Conservation (phyloP, 2,888 invertebrate species). For the Thymelicus acteon region DNA sequence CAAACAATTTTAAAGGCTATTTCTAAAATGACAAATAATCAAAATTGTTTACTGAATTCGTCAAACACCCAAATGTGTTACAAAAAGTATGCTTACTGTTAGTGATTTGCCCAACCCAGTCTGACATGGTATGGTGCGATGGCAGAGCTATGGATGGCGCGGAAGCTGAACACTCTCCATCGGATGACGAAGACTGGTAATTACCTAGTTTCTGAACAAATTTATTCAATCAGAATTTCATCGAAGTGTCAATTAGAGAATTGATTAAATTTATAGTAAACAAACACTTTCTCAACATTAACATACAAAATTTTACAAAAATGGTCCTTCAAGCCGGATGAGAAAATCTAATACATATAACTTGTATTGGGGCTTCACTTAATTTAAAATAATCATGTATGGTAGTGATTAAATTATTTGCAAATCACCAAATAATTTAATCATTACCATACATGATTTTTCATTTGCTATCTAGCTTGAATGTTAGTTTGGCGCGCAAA, state of each 20-base stretch:
- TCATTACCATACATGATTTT: too few relatives aligned
- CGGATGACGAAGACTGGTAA: conserved; percentile 85
- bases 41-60: neutral
- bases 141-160: conserved; percentile 85
- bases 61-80: conserved; percentile 26
- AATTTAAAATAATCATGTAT: too few relatives aligned
- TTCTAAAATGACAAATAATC: too few relatives aligned
- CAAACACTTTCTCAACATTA: neutral
- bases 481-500: neutral
- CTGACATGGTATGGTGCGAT: conserved; percentile 87
- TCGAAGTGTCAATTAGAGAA: neutral
- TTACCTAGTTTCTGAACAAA: conserved; percentile 76
- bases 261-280: too few relatives aligned
- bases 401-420: too few relatives aligned
- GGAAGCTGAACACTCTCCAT: conserved; percentile 87
- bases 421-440: too few relatives aligned
- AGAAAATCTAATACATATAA: neutral
- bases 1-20: too few relatives aligned
- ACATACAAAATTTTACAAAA: neutral
- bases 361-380: neutral
- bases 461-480: too few relatives aligned
- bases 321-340: conserved; percentile 19
- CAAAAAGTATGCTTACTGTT: conserved; percentile 86
- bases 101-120: conserved; percentile 95
- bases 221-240: conserved; percentile 32